phyloP scores from a whole-genome alignment of 2,888 invertebrate species.

The Thymelicus acteon region DNA sequence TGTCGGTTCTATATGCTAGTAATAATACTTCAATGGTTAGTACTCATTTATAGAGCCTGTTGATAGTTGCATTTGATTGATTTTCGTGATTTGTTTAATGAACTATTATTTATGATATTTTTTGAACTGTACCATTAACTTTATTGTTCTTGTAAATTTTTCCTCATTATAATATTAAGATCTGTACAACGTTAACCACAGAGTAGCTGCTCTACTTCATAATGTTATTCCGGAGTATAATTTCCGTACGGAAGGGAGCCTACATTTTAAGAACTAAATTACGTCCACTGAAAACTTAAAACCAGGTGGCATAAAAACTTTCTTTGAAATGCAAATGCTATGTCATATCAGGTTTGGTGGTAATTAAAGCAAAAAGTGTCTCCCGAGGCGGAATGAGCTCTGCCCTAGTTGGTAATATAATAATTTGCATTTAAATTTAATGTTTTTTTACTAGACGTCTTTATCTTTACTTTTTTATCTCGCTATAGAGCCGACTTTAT shows the following conservation, averaged over 20 bases:
- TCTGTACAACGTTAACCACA: background rate
- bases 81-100: too few species aligned
- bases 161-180: too few species aligned
- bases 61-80: too few species aligned
- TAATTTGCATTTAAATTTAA: slow-evolving; percentile 43
- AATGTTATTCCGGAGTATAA: too few species aligned
- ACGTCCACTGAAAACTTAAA: slow-evolving; percentile 18
- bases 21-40: too few species aligned
- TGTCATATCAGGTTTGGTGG: slow-evolving; percentile 36
- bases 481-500: background rate
- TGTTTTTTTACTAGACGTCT: slow-evolving; percentile 30
- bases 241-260: too few species aligned
- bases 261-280: slow-evolving; percentile 2
- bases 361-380: slow-evolving; percentile 37
- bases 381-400: slow-evolving; percentile 4
- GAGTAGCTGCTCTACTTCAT: background rate
- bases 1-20: too few species aligned
- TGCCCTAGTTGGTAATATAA: slow-evolving; percentile 27
- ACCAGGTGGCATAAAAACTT: slow-evolving; percentile 27
- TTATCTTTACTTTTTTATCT: background rate
- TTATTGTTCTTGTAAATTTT: too few species aligned
- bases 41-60: too few species aligned
- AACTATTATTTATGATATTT: too few species aligned
- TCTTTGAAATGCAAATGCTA: slow-evolving; percentile 43
- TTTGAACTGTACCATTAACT: too few species aligned